Evolutionary conservation across 2,797 vertebrate genomes (phyloP).

Genomic region (Lindbergichthys nudifrons): DNA sequence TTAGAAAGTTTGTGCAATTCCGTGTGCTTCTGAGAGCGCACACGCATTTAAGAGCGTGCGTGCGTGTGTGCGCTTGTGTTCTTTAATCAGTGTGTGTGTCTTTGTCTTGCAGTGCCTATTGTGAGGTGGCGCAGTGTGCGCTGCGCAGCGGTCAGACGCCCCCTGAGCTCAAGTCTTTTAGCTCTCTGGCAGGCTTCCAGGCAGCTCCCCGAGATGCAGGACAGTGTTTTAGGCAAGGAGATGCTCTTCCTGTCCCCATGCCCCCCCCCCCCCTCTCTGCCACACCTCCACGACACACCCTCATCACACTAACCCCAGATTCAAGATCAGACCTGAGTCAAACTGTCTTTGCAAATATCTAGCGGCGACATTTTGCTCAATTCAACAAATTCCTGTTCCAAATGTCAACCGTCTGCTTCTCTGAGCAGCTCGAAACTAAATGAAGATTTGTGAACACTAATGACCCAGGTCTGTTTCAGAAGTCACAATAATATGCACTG

Average conservation of each 20-base stretch:
- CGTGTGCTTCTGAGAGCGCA: conserved; percentile 13
- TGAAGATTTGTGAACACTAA: conserved; percentile 18
- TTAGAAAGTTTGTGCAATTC: conserved; percentile 44
- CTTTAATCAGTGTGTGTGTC: conserved; percentile 70
- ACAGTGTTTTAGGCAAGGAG: conserved; percentile 90
- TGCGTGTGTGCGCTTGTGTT: conserved; percentile 46
- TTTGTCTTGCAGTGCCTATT: conserved; percentile 89
- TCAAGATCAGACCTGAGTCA: conserved; percentile 55
- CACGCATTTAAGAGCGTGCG: conserved; percentile 40
- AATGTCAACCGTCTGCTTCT: conserved; percentile 8
- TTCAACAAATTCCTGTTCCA: conserved; percentile 1
- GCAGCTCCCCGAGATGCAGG: conserved; percentile 88
- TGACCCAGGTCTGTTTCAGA: conserved; percentile 44
- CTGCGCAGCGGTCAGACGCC: conserved; percentile 87
- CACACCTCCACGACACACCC: conserved; percentile 69
- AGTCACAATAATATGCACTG: conserved; percentile 27
- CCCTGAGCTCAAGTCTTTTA: conserved; percentile 89
- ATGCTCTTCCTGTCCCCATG: conserved; percentile 72
- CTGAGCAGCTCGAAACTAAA: conserved; percentile 26
- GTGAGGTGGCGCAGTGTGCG: conserved; percentile 88
- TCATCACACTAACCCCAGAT: conserved; percentile 66
- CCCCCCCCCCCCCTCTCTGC: conserved; percentile 19
- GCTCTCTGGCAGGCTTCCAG: conserved; percentile 89
- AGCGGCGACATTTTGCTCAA: not conserved
- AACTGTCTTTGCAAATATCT: conserved; percentile 31